Conservation (phyloP, 2,888 invertebrate species). For the Bruchidius siliquastri region DNA sequence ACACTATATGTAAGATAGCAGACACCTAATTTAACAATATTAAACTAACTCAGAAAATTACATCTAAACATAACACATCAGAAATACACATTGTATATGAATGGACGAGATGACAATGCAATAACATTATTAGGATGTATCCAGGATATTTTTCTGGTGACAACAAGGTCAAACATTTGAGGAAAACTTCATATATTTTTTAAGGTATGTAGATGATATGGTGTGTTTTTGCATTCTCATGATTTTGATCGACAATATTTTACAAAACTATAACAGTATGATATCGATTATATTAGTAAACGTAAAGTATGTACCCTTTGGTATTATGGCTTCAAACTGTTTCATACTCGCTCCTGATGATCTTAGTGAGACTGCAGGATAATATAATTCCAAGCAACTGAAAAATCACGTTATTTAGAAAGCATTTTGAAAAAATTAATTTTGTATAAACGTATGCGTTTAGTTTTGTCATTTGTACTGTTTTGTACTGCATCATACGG, state of each 20-base stretch:
- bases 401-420: constrained; percentile 3
- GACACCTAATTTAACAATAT: neutral
- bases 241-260: neutral
- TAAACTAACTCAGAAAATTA: neutral
- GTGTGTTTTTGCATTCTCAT: neutral
- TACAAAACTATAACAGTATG: neutral
- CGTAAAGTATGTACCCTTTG: neutral
- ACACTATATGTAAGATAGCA: neutral
- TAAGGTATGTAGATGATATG: too few species aligned
- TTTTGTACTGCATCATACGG: too few species aligned
- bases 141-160: neutral
- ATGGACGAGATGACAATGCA: neutral
- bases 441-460: too few species aligned
- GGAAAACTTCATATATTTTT: too few species aligned
- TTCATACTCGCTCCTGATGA: constrained; percentile 60
- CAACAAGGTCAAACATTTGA: neutral
- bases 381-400: constrained; percentile 83
- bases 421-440: neutral
- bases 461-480: too few species aligned
- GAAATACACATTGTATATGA: neutral
- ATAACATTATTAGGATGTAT: neutral
- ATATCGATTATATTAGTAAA: neutral
- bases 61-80: neutral
- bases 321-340: constrained; percentile 28
- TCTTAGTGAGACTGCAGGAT: constrained; percentile 86